Base-by-base conservation (phyloP, 2,888 invertebrate genomes). In the Drosophila dives region DNA sequence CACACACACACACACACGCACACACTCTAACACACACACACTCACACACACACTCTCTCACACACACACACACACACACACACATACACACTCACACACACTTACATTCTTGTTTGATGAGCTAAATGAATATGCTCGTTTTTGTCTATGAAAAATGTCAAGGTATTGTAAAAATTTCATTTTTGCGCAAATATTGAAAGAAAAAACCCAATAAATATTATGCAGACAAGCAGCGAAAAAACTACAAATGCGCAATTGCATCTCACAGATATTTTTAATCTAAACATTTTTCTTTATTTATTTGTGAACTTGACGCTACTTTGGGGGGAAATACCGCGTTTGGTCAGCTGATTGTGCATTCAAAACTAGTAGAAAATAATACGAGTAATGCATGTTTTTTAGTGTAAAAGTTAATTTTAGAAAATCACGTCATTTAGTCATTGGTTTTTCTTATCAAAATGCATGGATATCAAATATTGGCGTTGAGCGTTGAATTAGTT, bases 111-210 rank as follows among this genome's bases (percentile, higher is more conserved):
- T 53, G 51, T 74, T 72, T 75, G 79, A 83, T 90, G 91, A 82
- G 91, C 90, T 91, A 87, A 91, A 90, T 68, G 80, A 90, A 90
- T 89, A 90, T 80, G 75, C 48, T 78, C n/a, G n/a, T n/a, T 72
- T 77, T 83, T 72, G 81, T 73, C 84, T 90, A 81, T 89, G 89
- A 90, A 90, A 91, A 89, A 86, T 90, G 90, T 90, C 91, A 91
- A 90, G 90, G 90, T 85, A 82, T 82, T 87, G 72, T 79, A 78
- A 79, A 77, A 76, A 56, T 75, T 74, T 50, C 60, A 75, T 67
- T 64, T 64, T 60, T 55, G 45, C 55, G n/a, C 55, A n/a, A 23
- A 54, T 36, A 15, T 36, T 23, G 23, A 54, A 32, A n/a, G 12
- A 51, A 20, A 60, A 53, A 42, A 56, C 36, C 10, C 56, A 55